These are phyloP conservation scores for Drosophila paulistorum DNA, from an alignment of 1,140 invertebrate genomes.

Conservation along the genomic window DNA sequence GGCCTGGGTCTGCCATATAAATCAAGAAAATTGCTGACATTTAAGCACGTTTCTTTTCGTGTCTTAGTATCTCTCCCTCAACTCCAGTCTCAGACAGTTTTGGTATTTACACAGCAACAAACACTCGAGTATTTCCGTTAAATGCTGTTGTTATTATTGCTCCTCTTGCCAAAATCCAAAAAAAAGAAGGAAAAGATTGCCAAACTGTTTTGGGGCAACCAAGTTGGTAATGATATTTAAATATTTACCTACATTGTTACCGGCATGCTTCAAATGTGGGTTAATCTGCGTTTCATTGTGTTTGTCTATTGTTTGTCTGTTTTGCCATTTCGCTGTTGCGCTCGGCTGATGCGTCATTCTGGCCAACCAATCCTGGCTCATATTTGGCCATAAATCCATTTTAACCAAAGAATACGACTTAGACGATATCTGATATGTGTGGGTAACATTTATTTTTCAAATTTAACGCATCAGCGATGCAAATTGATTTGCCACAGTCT, in stretches of 20 bases:
- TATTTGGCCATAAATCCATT: slow-evolving; percentile 62
- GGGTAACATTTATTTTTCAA: slow-evolving; percentile 55
- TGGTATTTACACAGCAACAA: slow-evolving; percentile 67
- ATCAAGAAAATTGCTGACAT: slow-evolving; percentile 81
- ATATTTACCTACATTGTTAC: slow-evolving; percentile 72
- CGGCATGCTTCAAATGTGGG: slow-evolving; percentile 66
- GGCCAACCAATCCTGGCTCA: slow-evolving; percentile 31
- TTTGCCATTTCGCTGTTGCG: slow-evolving; percentile 10
- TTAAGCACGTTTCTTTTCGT: slow-evolving; percentile 77
- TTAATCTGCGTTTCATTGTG: slow-evolving; percentile 76
- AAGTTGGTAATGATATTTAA: slow-evolving; percentile 76
- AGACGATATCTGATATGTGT: slow-evolving; percentile 1
- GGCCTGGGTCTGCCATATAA: slow-evolving; percentile 59
- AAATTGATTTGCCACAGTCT: slow-evolving; percentile 53
- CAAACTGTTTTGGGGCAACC: slow-evolving; percentile 9
- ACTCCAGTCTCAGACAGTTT: slow-evolving; percentile 6
- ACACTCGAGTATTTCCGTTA: slow-evolving; percentile 69
- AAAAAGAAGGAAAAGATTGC: neutral
- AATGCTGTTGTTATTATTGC: slow-evolving; percentile 47
- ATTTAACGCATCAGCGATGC: slow-evolving; percentile 72
- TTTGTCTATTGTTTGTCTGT: slow-evolving; percentile 62
- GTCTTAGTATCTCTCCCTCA: slow-evolving; percentile 31
- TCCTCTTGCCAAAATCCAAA: slow-evolving; percentile 52
- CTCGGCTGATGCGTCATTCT: slow-evolving; percentile 35
- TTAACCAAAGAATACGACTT: slow-evolving; percentile 40